Evolutionary conservation across 2,797 vertebrate genomes (phyloP).

Genomic region (Scyliorhinus canicula): DNA sequence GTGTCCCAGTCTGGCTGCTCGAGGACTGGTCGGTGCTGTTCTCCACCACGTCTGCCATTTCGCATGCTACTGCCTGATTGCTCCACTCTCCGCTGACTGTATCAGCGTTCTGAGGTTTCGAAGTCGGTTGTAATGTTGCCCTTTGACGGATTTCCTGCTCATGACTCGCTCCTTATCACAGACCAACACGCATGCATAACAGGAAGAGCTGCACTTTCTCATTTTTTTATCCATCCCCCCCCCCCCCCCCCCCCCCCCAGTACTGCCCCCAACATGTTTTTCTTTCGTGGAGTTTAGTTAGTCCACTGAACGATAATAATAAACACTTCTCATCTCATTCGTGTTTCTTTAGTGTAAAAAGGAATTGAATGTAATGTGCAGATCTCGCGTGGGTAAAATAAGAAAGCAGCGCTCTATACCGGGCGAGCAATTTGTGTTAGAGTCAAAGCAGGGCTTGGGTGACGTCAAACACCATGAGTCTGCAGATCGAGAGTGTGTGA

Average conservation of each 20-base stretch:
- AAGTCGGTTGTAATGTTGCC: conserved; percentile 58
- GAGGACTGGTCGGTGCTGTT: conserved; percentile 57
- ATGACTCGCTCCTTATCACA: conserved; percentile 65
- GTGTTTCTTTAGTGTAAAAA: background rate
- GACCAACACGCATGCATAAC: conserved; percentile 68
- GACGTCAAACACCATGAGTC: background rate
- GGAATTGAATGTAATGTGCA: background rate
- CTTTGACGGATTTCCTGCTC: conserved; percentile 70
- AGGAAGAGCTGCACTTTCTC: conserved; percentile 72
- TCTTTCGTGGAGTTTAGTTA: conserved; percentile 41
- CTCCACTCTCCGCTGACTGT: conserved; percentile 49
- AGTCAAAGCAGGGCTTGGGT: background rate
- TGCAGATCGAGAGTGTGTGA: background rate
- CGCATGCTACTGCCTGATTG: conserved; percentile 49
- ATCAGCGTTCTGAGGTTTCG: conserved; percentile 50
- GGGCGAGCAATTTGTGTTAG: background rate
- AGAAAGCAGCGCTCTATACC: background rate
- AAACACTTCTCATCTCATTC: background rate
- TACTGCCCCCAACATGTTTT: conserved; percentile 50
- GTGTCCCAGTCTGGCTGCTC: conserved; percentile 50
- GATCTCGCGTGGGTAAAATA: background rate
- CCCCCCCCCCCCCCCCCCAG: conserved; percentile 49
- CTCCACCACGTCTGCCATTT: conserved; percentile 63
- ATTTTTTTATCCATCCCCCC: conserved; percentile 54
- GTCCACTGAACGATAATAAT: background rate